Percentiles rank a stretch among this genome's conserved stretches.
phyloP scores from a whole-genome alignment of 2,113 vertebrate species.

The Heterotilapia buettikoferi region DNA sequence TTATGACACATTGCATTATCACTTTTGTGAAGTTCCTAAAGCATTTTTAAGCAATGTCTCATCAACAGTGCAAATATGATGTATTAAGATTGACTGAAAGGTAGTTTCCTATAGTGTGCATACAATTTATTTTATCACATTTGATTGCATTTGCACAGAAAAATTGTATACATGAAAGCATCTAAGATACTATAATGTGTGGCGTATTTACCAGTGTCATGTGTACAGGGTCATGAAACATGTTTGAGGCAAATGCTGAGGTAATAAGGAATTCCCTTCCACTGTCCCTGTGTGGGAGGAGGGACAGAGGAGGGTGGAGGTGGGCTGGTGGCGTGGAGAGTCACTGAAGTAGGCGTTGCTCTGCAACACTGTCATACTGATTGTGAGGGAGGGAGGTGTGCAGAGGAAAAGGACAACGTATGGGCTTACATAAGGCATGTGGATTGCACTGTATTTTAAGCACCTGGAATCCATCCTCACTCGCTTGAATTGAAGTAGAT shows the following conservation, averaged over 20 bases:
- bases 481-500: neutral
- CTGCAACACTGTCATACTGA: constrained; percentile 44
- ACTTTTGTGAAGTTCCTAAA: neutral
- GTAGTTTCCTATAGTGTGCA: neutral
- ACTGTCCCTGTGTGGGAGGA: constrained; percentile 49
- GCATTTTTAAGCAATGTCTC: neutral
- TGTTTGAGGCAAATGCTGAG: constrained; percentile 61
- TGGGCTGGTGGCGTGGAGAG: constrained; percentile 41
- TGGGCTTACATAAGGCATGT: constrained; percentile 42
- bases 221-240: neutral
- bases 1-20: neutral
- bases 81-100: neutral
- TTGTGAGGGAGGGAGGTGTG: constrained; percentile 8
- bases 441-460: constrained; percentile 12
- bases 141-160: neutral
- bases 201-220: neutral
- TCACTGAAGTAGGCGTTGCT: constrained; percentile 49
- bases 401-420: constrained; percentile 15
- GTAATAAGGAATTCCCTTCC: constrained; percentile 78
- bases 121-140: neutral
- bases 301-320: constrained; percentile 12
- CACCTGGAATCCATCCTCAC: neutral
- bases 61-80: neutral
- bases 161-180: neutral
- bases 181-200: neutral